phyloP scores from a whole-genome alignment of 2,888 invertebrate species.

The Coelopa pilipes region DNA sequence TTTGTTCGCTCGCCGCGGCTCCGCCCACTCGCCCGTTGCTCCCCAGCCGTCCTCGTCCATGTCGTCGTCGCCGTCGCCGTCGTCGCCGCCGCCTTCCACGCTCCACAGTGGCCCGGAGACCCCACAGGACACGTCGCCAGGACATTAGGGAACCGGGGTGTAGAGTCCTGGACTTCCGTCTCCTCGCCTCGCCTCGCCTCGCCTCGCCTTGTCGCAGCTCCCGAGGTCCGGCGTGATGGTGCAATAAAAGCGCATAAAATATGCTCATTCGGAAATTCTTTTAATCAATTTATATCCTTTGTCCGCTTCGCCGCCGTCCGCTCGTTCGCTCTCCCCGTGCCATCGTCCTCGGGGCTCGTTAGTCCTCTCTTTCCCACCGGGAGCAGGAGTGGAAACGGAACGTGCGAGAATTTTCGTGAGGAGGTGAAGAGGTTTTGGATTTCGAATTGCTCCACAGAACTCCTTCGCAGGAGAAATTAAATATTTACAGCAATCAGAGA shows the following conservation, averaged over 20 bases:
- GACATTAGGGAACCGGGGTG: too few relatives aligned
- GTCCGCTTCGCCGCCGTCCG: background rate
- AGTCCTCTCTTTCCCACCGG: too few relatives aligned
- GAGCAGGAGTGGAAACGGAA: background rate
- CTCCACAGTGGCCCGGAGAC: slow-evolving; percentile 5
- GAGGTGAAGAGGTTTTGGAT: background rate
- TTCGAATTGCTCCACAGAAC: too few relatives aligned
- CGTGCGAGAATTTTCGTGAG: background rate
- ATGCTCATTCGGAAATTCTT: slow-evolving; percentile 35
- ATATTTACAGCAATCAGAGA: too few relatives aligned
- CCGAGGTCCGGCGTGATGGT: slow-evolving; percentile 14
- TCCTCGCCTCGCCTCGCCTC: background rate
- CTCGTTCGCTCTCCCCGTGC: background rate
- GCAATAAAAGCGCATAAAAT: slow-evolving; percentile 37
- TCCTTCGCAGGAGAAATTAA: too few relatives aligned
- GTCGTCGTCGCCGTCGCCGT: too few relatives aligned
- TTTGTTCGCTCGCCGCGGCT: too few relatives aligned
- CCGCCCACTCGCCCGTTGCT: too few relatives aligned
- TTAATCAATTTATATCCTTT: slow-evolving; percentile 36
- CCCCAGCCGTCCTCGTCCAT: too few relatives aligned
- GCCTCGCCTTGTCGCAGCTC: background rate
- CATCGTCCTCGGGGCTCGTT: background rate
- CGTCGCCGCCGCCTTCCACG: too few relatives aligned
- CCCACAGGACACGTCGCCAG: too few relatives aligned
- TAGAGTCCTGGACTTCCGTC: too few relatives aligned